Evolutionary conservation across 2,888 invertebrate genomes (phyloP).

Genomic region (Folsomia manolachei): DNA sequence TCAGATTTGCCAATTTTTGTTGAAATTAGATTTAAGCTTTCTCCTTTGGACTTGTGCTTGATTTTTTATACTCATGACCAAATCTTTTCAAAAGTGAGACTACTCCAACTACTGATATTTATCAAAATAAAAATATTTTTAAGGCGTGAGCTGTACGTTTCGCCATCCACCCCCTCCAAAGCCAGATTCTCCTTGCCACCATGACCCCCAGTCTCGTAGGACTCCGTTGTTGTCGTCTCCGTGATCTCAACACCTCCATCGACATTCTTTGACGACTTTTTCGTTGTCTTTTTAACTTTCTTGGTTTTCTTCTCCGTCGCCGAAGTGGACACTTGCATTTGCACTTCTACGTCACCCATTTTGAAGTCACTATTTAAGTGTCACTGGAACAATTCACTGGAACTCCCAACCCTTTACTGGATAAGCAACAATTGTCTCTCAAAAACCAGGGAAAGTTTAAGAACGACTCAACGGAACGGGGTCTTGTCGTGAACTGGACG

Average conservation of each 20-base stretch:
- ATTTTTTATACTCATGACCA: no score
- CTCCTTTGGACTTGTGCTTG: no score
- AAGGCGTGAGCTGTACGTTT: conserved; percentile 49
- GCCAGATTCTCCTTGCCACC: conserved; percentile 47
- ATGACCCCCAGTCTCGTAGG: no score
- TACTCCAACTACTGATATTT: no score
- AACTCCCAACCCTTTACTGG: no score
- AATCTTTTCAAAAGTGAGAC: no score
- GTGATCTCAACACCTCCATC: conserved; percentile 66
- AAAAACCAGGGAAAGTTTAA: background rate
- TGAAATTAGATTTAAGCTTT: no score
- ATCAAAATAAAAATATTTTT: no score
- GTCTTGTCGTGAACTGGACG: background rate
- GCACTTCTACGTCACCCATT: conserved; percentile 89
- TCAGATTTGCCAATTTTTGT: no score
- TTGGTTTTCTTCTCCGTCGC: conserved; percentile 76
- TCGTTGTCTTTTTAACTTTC: conserved; percentile 83
- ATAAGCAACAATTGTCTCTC: background rate
- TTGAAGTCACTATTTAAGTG: no score
- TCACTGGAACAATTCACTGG: no score
- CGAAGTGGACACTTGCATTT: conserved; percentile 69
- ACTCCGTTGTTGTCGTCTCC: conserved; percentile 61
- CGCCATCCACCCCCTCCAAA: conserved; percentile 31
- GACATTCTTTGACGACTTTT: conserved; percentile 62
- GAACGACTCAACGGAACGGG: background rate